Evolutionary conservation across 1,140 invertebrate species (phyloP).

Genomic region (Pectinophora gossypiella): DNA sequence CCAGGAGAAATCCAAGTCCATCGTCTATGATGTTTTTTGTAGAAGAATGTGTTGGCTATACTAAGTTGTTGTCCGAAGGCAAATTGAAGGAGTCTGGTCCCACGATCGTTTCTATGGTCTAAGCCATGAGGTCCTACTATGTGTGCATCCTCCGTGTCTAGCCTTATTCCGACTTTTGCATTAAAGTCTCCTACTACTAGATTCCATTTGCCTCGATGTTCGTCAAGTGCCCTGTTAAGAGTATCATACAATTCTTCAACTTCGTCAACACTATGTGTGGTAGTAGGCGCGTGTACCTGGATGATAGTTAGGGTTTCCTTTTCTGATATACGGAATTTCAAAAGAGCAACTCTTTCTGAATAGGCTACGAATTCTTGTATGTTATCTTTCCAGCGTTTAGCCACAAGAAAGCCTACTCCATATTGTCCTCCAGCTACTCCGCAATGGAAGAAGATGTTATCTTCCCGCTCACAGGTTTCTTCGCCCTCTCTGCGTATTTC

Average conservation of each 20-base stretch:
- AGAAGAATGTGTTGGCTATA: background rate
- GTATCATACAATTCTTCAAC: conserved; percentile 4
- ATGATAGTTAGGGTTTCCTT: background rate
- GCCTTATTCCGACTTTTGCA: conserved; percentile 11
- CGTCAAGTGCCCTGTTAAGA: conserved; percentile 1
- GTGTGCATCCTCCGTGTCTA: conserved; percentile 4
- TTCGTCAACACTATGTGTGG: background rate
- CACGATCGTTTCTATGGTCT: conserved; percentile 14
- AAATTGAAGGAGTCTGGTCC: conserved; percentile 8
- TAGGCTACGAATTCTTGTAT: conserved; percentile 1
- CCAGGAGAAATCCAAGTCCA: conserved; percentile 4
- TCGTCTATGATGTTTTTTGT: background rate
- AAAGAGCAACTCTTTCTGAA: conserved; percentile 2
- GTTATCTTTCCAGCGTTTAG: conserved; percentile 4
- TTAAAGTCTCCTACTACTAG: conserved; percentile 2
- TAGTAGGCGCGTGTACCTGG: background rate
- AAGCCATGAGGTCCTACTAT: conserved; percentile 12
- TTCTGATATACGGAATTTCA: background rate
- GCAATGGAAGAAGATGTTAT: background rate
- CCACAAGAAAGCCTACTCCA: conserved; percentile 3
- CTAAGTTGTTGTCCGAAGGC: conserved; percentile 4
- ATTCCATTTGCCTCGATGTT: background rate
- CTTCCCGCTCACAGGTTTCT: background rate
- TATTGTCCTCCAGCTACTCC: background rate
- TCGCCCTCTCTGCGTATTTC: background rate